A percentile compares a stretch with the other conserved stretches of the same genome.
Evolutionary conservation across 2,797 vertebrate species (phyloP).

Genomic region (Tarsius wallacei): DNA sequence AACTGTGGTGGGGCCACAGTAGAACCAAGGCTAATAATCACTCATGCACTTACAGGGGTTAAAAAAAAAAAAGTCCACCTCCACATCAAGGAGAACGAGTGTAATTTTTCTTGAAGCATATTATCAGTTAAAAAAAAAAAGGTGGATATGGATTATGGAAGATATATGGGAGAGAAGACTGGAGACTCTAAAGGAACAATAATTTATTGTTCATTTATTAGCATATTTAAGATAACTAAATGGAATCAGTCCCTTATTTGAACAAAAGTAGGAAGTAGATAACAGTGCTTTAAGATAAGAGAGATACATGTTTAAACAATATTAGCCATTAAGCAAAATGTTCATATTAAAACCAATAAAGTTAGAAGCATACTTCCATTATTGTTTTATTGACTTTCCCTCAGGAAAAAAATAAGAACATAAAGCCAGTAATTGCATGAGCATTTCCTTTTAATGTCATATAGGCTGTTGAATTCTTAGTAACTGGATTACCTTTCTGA

Average conservation of each 20-base stretch:
- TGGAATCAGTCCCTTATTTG: conserved; percentile 9
- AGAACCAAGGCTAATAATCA: accelerated
- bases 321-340: conserved; percentile 64
- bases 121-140: background rate
- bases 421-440: conserved; percentile 48
- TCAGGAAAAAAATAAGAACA: conserved; percentile 23
- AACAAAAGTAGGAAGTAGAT: background rate
- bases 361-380: conserved; percentile 61
- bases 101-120: background rate
- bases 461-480: background rate
- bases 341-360: conserved; percentile 48
- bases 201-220: conserved; percentile 27
- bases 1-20: background rate
- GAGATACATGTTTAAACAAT: conserved; percentile 41
- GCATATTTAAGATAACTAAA: conserved; percentile 51
- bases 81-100: background rate
- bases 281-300: background rate
- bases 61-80: background rate
- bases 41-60: background rate
- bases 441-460: conserved; percentile 47
- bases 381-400: conserved; percentile 18
- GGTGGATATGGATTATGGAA: background rate
- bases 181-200: background rate
- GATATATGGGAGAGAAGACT: background rate
- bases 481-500: conserved; percentile 26